A percentile compares a stretch with the other conserved stretches of the same genome.
phyloP scores from a whole-genome alignment of 1,140 invertebrate genomes.

The Pantala flavescens region DNA sequence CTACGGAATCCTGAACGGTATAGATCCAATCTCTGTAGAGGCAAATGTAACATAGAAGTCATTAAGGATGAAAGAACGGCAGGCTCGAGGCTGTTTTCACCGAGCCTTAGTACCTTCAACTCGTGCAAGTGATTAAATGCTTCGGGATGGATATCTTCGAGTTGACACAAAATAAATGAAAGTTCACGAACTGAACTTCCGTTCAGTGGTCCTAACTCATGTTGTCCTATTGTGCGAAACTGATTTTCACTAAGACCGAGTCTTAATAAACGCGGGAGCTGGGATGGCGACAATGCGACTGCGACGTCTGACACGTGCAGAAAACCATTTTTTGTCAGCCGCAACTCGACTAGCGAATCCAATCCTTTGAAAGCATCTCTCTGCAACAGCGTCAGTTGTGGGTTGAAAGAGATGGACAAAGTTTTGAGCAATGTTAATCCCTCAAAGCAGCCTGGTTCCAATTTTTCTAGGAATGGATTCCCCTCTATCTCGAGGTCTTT shows the following conservation, averaged over 20 bases:
- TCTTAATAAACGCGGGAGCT: conserved; percentile 30
- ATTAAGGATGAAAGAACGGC: conserved; percentile 35
- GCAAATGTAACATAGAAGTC: conserved; percentile 31
- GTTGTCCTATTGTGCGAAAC: conserved; percentile 31
- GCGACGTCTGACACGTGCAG: conserved; percentile 30
- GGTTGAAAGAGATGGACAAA: conserved; percentile 16
- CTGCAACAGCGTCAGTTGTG: background rate
- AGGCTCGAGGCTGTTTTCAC: conserved; percentile 39
- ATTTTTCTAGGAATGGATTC: background rate
- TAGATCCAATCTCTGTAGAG: conserved; percentile 36
- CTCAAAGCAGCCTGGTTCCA: background rate
- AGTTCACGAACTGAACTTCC: conserved; percentile 30
- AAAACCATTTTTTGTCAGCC: conserved; percentile 37
- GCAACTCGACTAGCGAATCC: conserved; percentile 32
- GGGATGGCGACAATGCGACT: conserved; percentile 28
- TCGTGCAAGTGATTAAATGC: conserved; percentile 36
- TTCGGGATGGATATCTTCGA: conserved; percentile 38
- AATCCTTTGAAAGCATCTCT: conserved; percentile 28
- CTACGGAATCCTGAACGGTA: conserved; percentile 40
- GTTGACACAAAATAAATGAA: conserved; percentile 37
- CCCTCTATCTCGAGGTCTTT: background rate
- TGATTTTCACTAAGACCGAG: conserved; percentile 36
- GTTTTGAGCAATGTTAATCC: background rate
- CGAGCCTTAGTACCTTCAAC: conserved; percentile 36
- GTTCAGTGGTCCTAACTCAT: conserved; percentile 32